Evolutionary conservation across 2,888 invertebrate genomes (phyloP), one percentile per base, ranked within the genome.

Genomic region (Synergus japonicus): DNA sequence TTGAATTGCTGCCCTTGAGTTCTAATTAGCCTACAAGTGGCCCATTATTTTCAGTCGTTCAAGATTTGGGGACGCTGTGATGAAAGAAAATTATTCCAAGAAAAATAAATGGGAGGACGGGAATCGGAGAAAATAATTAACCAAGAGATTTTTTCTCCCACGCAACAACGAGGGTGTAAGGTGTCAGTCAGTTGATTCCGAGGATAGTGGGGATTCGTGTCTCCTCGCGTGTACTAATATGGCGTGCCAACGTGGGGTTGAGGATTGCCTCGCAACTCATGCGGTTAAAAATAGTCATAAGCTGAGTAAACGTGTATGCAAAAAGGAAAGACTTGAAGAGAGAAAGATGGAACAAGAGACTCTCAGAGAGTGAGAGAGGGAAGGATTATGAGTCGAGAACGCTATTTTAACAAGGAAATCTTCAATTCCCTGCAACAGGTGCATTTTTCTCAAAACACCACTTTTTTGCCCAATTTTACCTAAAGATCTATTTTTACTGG

Each of bases 191-290:
- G 87, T 86, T 86, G 88, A 89, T 90, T 90, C 88, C 86, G 87
- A 86, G 88, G 87, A 90, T 88, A 89, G 91, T 90, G 90, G 91
- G 90, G 91, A 91, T 90, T 89, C 88, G 89, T 84, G 85, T 87
- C 89, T 85, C 87, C 86, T 87, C 84, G 89, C 90, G 91, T 92
- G 92, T 88, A 92, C 92, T 91, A 92, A 92, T 92, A 92, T 92
- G 92, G 92, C 91, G 91, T 88, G 92, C 89, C 87, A 89, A 87
- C 88, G 88, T 84, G 88, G 90, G 89, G 89, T 90, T 90, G 89
- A 83, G 89, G 87, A 89, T 90, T 88, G 87, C 88, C 87, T 86
- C 87, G 88, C 87, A 88, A 89, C 88, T 89, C 90, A 87, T 84
- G 84, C 84, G 87, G 90, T 90, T 91, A 91, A 91, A 91, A 91